A percentile compares a stretch with the other conserved stretches of the same genome.
phyloP scores from a whole-genome alignment of 2,113 vertebrate genomes.

The Hemibagrus wyckioides region DNA sequence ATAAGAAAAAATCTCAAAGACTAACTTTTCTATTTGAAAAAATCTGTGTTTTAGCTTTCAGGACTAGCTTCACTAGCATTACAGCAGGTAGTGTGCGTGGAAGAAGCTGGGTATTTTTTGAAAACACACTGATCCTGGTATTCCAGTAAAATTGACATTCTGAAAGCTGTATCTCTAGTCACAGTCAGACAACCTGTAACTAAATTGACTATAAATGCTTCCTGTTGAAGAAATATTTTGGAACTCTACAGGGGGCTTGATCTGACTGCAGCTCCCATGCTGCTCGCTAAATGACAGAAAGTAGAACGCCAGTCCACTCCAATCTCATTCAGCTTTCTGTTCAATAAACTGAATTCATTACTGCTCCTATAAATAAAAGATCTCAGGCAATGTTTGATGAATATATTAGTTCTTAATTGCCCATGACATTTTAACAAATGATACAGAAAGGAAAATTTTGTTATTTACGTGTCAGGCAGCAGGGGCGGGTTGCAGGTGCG shows the following conservation, averaged over 20 bases:
- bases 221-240: slow-evolving; percentile 12
- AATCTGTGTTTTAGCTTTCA: too few relatives aligned
- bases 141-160: neutral
- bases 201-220: slow-evolving; percentile 8
- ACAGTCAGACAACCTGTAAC: neutral
- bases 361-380: neutral
- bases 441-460: neutral
- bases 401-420: slow-evolving; percentile 14
- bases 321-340: neutral
- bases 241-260: slow-evolving; percentile 19
- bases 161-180: neutral
- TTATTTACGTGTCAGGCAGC: neutral
- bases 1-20: too few relatives aligned
- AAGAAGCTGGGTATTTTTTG: neutral
- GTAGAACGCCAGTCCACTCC: slow-evolving; percentile 5
- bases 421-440: slow-evolving; percentile 7
- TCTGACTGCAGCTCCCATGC: slow-evolving; percentile 17
- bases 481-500: neutral
- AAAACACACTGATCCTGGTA: neutral
- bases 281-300: slow-evolving; percentile 2
- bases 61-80: neutral
- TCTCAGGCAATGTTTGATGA: neutral
- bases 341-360: slow-evolving; percentile 28
- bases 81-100: neutral
- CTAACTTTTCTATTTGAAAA: too few relatives aligned